Evolutionary conservation across 1,140 invertebrate genomes (phyloP), one percentile per base, ranked within the genome.

Genomic region (Cydia amplana): DNA sequence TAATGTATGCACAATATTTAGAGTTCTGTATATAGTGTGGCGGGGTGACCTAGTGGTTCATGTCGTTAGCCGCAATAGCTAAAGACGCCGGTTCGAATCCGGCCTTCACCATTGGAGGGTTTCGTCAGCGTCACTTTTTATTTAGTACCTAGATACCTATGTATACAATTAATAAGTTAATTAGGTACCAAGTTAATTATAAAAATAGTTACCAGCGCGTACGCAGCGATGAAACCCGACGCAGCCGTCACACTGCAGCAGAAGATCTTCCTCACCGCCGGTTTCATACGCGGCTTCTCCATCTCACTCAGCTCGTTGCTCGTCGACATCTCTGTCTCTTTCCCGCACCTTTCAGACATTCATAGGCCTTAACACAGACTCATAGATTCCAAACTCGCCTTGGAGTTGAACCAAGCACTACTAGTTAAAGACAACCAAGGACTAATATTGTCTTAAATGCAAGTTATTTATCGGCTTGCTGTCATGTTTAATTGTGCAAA

Each of bases 201-300:
- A 60, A 60, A 60, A 20, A 74, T 70, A 82, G 85, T 88, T 85
- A 93, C 93, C 87, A 93, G 76, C 51, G 93, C 92, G 82, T 93
- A 93, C n/a, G 93, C 93, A 40, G 93, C 93, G 28, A 93, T 86
- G 40, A 93, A 93, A 14, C 92, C 93, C 1, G 92, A 91, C 4
- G 93, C 93, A 40, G 91, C 92, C 0, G 92, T 93, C 3, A 93
- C 92, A 73, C 92, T 93, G 84, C 93, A 93, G 78, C 93, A 93
- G 77, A 93, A 93, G 80, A 93, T 93, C 73, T 83, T 91, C 67
- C 82, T 89, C 32, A 93, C 85, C 14, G 92, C 92, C 10, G 93
- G 93, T 79, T 91, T 93, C 93, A 93, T 93, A 25, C 85, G 77
- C 36, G 88, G 77, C 78, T 85, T 90, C 16, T 91, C 89, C 60